A percentile compares a stretch with the other conserved stretches of the same genome.
Evolutionary conservation across 2,113 vertebrate species (phyloP).

Genomic region (Charadrius vociferus): DNA sequence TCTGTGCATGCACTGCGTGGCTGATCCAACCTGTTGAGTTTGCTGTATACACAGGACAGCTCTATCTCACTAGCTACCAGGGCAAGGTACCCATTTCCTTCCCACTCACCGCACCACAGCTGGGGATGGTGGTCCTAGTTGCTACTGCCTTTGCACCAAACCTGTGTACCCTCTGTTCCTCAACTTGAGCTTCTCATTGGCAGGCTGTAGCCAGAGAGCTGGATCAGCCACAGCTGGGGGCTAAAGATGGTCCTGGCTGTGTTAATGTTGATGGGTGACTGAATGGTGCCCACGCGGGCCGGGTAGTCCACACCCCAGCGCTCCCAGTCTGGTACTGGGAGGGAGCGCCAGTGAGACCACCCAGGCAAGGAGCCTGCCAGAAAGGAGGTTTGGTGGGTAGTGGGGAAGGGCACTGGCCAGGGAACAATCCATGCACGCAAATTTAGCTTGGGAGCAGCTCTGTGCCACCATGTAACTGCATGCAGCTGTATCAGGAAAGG

Average conservation of each 20-base stretch:
- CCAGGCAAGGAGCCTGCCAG: not conserved
- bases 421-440: not conserved
- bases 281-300: no score
- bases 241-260: not conserved
- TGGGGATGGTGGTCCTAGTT: not conserved
- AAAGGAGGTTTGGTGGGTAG: not conserved
- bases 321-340: not conserved
- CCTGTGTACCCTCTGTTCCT: slow-evolving; percentile 73
- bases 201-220: slow-evolving; percentile 53
- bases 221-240: not conserved
- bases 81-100: not conserved
- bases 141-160: not conserved
- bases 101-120: not conserved
- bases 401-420: not conserved
- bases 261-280: slow-evolving; percentile 69
- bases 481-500: not conserved
- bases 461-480: not conserved
- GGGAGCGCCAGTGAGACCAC: not conserved
- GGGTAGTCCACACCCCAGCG: not conserved
- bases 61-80: not conserved
- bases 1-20: not conserved
- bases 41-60: not conserved
- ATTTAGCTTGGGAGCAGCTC: not conserved
- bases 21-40: not conserved
- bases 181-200: slow-evolving; percentile 15